Evolutionary conservation across 1,140 invertebrate genomes (phyloP).

Genomic region (Achroia grisella): DNA sequence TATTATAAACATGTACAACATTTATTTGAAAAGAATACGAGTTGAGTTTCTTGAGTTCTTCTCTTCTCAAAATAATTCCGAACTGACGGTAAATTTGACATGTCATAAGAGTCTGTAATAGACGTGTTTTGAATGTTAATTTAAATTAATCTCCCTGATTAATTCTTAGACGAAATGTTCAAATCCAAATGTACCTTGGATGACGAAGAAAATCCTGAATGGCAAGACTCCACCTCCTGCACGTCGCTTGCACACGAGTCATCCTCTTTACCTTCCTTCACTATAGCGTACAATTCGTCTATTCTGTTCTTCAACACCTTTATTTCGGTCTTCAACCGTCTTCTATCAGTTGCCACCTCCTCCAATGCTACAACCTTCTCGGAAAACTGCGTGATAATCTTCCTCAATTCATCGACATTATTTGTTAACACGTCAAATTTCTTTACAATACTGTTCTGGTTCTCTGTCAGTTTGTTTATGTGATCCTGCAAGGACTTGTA

Average conservation of each 20-base stretch:
- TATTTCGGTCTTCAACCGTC: slow-evolving; percentile 36
- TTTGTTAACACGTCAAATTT: slow-evolving; percentile 46
- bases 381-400: slow-evolving; percentile 26
- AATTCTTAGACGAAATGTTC: no score
- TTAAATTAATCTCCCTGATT: no score
- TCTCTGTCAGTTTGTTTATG: slow-evolving; percentile 40
- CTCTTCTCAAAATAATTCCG: no score
- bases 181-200: slow-evolving; percentile 56
- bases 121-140: no score
- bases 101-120: no score
- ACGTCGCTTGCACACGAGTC: slow-evolving; percentile 32
- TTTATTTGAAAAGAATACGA: no score
- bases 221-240: slow-evolving; percentile 45
- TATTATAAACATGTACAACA: no score
- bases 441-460: slow-evolving; percentile 30
- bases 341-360: slow-evolving; percentile 26
- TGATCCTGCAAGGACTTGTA: slow-evolving; percentile 28
- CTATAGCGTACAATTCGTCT: slow-evolving; percentile 43
- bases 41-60: no score
- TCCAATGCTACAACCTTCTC: slow-evolving; percentile 39
- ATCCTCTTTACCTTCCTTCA: slow-evolving; percentile 54
- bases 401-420: slow-evolving; percentile 43
- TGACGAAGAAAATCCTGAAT: slow-evolving; percentile 51
- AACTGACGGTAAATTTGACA: no score
- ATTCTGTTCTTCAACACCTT: slow-evolving; percentile 38